Base-by-base conservation (phyloP, 2,797 vertebrate genomes). In the Sebastes nivosus region DNA sequence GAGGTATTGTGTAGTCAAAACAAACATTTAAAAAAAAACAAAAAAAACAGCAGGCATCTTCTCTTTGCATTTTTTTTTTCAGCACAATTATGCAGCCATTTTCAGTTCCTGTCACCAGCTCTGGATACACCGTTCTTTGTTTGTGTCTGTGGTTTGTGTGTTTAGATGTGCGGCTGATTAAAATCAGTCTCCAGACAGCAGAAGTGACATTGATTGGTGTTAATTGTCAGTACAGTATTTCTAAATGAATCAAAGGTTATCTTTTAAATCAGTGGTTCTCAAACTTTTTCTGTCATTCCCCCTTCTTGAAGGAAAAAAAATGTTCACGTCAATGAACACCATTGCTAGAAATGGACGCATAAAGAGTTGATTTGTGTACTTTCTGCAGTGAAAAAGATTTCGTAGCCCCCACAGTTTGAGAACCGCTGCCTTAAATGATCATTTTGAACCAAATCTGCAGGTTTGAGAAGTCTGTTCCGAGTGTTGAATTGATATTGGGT, bases 1-100 rank as follows among this genome's bases (percentile, higher is more conserved):
- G 92, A 95, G 93, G 92, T 94, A 93, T 79, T 80, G 83, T 78
- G 82, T 71, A 84, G 85, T 88, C 63, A 52, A 71, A 79, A 61
- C 4, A 65, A 75, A 77, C 24, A 55, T 22, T 14, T 54, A 67
- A 55, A 34, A 24, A 36, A 38, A 73, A 65, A 27, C 18, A 67
- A 65, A 34, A 46, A 67, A 67, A 27, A 14, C 65, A 79, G 76
- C 78, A 59, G 10, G 55, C 67, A 61, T 81, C 69, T 60, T 67
- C 30, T 83, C 79, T 69, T 82, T 67, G 54, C 36, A 67, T 67
- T 71, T 63, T 65, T 5, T 42, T 61, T 32, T 32, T 25, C 16
- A 36, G 22, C 18, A 66, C 32, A 59, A n/a, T 30, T 36, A 55
- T 42, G 57, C 54, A 74, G 54, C 54, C 30, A 34, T 68, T 72